Percentiles rank a stretch among this genome's conserved stretches.
Evolutionary conservation across 2,888 invertebrate genomes (phyloP).

Genomic region (Clunio marinus): DNA sequence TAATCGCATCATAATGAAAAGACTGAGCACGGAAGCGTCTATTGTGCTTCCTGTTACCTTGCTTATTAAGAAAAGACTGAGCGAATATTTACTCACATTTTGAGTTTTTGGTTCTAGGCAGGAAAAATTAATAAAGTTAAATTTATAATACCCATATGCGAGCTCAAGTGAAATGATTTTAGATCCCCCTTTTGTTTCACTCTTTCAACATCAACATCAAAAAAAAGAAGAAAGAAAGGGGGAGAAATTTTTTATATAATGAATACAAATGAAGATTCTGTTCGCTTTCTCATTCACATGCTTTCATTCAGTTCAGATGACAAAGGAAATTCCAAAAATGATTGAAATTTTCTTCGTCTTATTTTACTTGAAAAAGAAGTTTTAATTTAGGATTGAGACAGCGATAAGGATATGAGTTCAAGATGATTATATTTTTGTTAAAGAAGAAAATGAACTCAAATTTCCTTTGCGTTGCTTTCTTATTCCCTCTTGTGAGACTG

Average conservation of each 20-base stretch:
- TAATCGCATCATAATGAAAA: not conserved
- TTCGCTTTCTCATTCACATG: not conserved
- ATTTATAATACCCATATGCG: conserved; percentile 22
- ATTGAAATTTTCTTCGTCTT: not conserved
- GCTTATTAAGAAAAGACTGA: not conserved
- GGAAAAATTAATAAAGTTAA: conserved; percentile 16
- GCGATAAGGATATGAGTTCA: no score
- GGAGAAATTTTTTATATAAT: not conserved
- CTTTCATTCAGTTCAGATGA: not conserved
- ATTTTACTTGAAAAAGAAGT: no score
- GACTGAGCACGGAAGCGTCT: not conserved
- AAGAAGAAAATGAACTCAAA: no score
- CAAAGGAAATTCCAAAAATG: not conserved
- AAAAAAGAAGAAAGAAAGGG: not conserved
- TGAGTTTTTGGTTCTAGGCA: not conserved
- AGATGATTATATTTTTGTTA: no score
- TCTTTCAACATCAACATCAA: no score
- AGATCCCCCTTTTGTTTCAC: no score
- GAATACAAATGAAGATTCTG: conserved; percentile 10
- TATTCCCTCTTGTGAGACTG: no score
- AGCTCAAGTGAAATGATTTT: conserved; percentile 7
- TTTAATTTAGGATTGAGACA: no score
- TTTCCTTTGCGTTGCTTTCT: no score
- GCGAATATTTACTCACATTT: not conserved
- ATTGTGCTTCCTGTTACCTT: no score